Conservation (phyloP, 2,113 vertebrate genomes). For the Cheilinus undulatus region DNA sequence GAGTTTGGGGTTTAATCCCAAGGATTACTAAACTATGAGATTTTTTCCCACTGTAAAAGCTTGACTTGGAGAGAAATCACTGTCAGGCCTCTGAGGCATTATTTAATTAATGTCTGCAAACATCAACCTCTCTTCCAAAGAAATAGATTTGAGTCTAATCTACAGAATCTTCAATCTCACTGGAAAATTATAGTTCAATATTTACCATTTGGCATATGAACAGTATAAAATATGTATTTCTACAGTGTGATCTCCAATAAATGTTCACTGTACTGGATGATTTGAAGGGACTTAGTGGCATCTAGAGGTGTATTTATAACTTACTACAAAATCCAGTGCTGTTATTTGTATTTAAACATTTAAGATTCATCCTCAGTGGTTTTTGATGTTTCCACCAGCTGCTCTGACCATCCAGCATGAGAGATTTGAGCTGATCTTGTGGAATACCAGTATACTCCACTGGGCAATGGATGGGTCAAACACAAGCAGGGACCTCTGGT, state of each 20-base stretch:
- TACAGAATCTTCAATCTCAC: conserved; percentile 9
- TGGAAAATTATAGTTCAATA: neutral
- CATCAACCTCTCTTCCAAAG: conserved; percentile 4
- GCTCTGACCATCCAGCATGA: too few relatives aligned
- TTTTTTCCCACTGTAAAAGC: conserved; percentile 17
- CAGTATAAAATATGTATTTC: neutral
- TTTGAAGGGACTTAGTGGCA: neutral
- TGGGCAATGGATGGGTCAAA: too few relatives aligned
- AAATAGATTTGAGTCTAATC: conserved; percentile 27
- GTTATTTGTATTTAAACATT: too few relatives aligned
- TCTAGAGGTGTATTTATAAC: neutral
- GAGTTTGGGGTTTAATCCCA: conserved; percentile 34
- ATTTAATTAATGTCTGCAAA: conserved; percentile 44
- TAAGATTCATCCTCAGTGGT: too few relatives aligned
- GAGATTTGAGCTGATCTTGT: too few relatives aligned
- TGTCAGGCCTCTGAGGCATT: conserved; percentile 4
- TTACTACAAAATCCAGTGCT: too few relatives aligned
- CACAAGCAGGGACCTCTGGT: too few relatives aligned
- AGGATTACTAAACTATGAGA: conserved; percentile 58
- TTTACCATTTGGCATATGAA: neutral
- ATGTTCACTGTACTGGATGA: neutral
- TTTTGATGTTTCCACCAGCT: too few relatives aligned
- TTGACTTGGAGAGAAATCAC: conserved; percentile 29
- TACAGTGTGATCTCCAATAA: neutral
- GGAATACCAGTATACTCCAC: too few relatives aligned